These are phyloP conservation scores for Caloenas nicobarica DNA, from an alignment of 2,113 vertebrate species.

Conservation along the genomic window DNA sequence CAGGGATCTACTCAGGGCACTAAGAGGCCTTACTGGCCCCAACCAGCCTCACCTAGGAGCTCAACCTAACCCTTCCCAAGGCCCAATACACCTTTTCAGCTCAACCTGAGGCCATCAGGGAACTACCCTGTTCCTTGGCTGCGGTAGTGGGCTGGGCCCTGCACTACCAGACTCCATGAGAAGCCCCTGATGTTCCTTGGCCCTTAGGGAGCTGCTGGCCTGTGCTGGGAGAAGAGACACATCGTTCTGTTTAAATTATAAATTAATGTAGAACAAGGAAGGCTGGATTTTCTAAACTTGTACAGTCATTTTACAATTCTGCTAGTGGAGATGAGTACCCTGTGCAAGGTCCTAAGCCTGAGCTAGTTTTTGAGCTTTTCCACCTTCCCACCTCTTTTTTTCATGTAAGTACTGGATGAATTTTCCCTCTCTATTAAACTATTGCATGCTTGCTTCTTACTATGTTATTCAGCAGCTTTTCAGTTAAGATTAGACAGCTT, in stretches of 20 bases:
- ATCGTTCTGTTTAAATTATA: background rate
- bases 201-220: background rate
- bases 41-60: background rate
- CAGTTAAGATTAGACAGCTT: background rate
- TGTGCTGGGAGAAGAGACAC: background rate
- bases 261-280: background rate
- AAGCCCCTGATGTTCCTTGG: background rate
- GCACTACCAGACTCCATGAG: background rate
- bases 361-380: background rate
- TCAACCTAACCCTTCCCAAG: background rate
- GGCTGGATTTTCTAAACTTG: background rate
- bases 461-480: background rate
- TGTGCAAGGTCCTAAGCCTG: background rate
- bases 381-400: background rate
- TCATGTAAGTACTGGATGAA: background rate
- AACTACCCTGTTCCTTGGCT: background rate
- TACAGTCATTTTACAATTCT: background rate
- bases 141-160: background rate
- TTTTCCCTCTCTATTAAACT: background rate
- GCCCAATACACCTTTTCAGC: background rate
- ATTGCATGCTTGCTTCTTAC: background rate
- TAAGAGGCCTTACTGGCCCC: background rate
- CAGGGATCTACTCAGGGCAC: background rate
- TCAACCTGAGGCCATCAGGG: background rate
- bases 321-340: background rate